phyloP scores from a whole-genome alignment of 1,140 invertebrate species.

The Macrosteles quadrilineatus region DNA sequence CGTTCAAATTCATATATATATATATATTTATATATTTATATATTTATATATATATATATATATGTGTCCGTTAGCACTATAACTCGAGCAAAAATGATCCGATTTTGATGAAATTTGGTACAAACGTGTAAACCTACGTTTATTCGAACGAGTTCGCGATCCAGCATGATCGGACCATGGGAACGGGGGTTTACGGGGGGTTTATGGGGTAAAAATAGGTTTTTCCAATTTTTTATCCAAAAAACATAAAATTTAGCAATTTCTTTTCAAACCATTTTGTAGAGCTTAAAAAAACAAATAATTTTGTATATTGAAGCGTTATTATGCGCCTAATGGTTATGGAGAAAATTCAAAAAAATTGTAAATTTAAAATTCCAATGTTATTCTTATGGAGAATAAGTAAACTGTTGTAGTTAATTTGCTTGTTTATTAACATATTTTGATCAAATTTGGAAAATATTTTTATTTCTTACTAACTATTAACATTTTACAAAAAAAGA shows the following conservation, averaged over 20 bases:
- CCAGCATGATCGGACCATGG: not conserved
- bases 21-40: constrained; percentile 2
- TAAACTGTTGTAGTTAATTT: too few species aligned
- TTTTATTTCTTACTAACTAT: too few species aligned
- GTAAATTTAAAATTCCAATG: not conserved
- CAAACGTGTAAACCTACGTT: not conserved
- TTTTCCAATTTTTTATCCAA: not conserved
- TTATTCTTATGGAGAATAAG: not conserved
- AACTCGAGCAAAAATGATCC: not conserved
- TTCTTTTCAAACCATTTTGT: not conserved
- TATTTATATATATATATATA: constrained; percentile 4
- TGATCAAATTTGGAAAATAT: too few species aligned
- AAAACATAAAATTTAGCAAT: not conserved
- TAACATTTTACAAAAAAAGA: too few species aligned
- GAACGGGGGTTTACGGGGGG: not conserved
- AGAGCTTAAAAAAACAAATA: not conserved
- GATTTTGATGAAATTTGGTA: not conserved
- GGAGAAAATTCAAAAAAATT: not conserved
- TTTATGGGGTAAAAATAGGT: not conserved
- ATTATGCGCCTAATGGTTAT: too few species aligned
- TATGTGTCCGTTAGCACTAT: not conserved
- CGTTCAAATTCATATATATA: not conserved
- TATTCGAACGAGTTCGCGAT: not conserved
- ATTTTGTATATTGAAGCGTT: too few species aligned
- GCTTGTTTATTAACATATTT: too few species aligned